Evolutionary conservation across 2,113 vertebrate genomes (phyloP).

Genomic region (Prunella himalayana): DNA sequence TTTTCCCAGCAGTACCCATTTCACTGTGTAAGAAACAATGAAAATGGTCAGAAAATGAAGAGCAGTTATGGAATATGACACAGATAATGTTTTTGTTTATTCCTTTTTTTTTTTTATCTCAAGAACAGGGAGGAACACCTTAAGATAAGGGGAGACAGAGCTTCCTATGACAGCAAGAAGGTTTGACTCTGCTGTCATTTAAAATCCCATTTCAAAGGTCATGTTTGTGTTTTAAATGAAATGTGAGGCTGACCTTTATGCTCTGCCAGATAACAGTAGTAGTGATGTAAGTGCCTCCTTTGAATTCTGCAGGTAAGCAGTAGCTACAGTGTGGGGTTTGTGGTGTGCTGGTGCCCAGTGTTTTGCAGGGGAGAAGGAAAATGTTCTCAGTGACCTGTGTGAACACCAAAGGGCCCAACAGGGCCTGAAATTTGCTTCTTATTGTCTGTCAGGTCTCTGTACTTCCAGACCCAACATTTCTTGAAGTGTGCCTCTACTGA

Average conservation of each 20-base stretch:
- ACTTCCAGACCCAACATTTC: not conserved
- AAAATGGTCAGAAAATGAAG: not conserved
- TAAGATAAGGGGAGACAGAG: not conserved
- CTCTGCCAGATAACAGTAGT: not conserved
- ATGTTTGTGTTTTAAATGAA: not conserved
- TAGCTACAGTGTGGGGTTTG: accelerated
- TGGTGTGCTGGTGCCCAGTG: not conserved
- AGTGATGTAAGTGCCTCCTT: not conserved
- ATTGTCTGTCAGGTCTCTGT: not conserved
- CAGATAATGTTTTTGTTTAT: not conserved
- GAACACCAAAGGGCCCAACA: not conserved
- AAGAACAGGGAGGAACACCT: not conserved
- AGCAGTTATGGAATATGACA: not conserved
- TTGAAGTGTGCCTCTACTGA: not conserved
- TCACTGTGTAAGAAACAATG: not conserved
- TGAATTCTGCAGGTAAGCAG: not conserved
- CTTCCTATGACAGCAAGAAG: not conserved
- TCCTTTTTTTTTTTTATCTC: not conserved
- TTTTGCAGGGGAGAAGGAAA: not conserved
- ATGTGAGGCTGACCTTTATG: not conserved
- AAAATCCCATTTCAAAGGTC: not conserved
- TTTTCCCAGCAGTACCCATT: not conserved
- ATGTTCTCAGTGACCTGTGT: not conserved
- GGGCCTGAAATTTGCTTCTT: not conserved
- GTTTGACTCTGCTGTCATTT: not conserved